These are phyloP conservation scores for Elysia crispata DNA, from an alignment of 2,888 invertebrate genomes.

Conservation along the genomic window DNA sequence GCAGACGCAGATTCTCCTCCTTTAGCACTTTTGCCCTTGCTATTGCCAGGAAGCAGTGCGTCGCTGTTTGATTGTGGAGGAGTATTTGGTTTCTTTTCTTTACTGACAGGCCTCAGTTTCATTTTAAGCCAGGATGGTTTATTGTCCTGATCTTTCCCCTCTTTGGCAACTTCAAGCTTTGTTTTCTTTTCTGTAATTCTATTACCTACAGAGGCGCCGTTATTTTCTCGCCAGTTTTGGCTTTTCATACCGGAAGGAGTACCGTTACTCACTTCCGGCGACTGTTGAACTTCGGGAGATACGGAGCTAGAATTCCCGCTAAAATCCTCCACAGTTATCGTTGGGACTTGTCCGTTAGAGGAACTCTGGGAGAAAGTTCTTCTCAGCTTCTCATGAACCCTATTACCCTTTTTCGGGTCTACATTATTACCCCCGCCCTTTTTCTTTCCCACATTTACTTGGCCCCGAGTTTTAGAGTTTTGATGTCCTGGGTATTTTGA, in stretches of 20 bases:
- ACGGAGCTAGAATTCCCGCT: constrained; percentile 22
- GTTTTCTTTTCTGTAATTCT: not conserved
- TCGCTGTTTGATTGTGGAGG: not conserved
- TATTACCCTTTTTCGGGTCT: not conserved
- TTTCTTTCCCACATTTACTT: no score
- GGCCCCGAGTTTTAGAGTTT: no score
- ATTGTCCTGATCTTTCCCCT: not conserved
- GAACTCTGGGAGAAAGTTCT: not conserved
- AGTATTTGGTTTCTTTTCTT: not conserved
- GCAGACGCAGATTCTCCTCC: no score
- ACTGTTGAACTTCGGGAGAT: not conserved
- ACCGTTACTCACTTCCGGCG: not conserved
- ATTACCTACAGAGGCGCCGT: not conserved
- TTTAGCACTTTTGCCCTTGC: no score
- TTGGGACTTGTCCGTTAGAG: constrained; percentile 28
- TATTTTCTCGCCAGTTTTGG: not conserved
- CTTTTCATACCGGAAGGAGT: not conserved
- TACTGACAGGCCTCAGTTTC: not conserved
- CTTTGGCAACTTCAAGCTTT: not conserved
- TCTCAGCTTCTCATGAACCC: not conserved
- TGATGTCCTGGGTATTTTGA: no score
- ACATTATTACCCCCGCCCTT: no score
- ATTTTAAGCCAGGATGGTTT: not conserved
- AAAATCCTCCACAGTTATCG: constrained; percentile 45
- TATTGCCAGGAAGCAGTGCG: no score